Evolutionary conservation across 2,797 vertebrate genomes (phyloP).

Genomic region (Poeciliopsis gracilis): DNA sequence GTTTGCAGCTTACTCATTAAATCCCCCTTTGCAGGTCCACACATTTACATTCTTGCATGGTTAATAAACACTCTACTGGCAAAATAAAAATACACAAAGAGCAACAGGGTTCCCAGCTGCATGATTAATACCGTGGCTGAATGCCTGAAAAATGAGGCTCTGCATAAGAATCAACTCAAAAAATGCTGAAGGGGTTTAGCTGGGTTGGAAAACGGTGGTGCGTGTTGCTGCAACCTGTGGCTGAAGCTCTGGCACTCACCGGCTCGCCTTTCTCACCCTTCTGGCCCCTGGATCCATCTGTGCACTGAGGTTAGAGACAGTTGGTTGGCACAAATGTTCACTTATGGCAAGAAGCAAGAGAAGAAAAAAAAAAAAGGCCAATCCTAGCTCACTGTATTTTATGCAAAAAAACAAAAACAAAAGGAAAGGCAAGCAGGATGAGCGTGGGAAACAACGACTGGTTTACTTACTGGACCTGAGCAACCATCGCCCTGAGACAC

Average conservation of each 20-base stretch:
- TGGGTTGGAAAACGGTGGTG: slow-evolving; percentile 19
- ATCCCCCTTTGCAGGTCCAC: neutral
- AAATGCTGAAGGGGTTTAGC: slow-evolving; percentile 28
- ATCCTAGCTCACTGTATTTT: slow-evolving; percentile 33
- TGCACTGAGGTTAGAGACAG: slow-evolving; percentile 73
- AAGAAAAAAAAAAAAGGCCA: too few species aligned
- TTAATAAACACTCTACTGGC: neutral
- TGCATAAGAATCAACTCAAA: slow-evolving; percentile 50
- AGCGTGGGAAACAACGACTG: slow-evolving; percentile 36
- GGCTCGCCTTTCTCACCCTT: slow-evolving; percentile 79
- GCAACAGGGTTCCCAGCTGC: slow-evolving; percentile 27
- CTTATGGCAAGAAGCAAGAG: slow-evolving; percentile 24
- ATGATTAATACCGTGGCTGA: slow-evolving; percentile 29
- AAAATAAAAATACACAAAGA: slow-evolving; percentile 24
- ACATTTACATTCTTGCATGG: neutral
- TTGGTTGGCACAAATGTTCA: slow-evolving; percentile 62
- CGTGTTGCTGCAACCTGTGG: slow-evolving; percentile 38
- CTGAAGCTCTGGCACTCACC: slow-evolving; percentile 72
- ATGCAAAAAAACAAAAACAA: slow-evolving; percentile 28
- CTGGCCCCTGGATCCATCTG: slow-evolving; percentile 66
- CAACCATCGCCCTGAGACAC: slow-evolving; percentile 68
- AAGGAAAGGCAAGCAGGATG: neutral
- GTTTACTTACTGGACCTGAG: slow-evolving; percentile 74
- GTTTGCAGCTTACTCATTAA: neutral
- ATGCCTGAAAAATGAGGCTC: slow-evolving; percentile 36